Percentiles rank a stretch among this genome's conserved stretches.
Evolutionary conservation across 2,113 vertebrate genomes (phyloP).

Genomic region (Apus apus): DNA sequence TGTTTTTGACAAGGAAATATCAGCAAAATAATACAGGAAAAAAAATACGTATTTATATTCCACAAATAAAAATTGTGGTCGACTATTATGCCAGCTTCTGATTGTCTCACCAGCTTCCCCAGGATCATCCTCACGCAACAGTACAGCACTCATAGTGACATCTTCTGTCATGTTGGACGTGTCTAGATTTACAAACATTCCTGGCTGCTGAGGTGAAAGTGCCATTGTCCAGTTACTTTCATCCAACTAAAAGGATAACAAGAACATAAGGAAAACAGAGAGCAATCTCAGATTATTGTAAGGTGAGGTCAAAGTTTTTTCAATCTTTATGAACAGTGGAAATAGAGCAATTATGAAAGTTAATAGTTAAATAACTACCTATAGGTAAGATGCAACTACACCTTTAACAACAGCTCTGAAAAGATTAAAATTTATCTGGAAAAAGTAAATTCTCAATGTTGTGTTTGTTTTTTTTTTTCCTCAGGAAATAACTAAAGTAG

Average conservation of each 20-base stretch:
- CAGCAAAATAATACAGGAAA: background rate
- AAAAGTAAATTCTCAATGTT: background rate
- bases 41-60: background rate
- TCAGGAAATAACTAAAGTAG: background rate
- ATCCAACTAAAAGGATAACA: constrained; percentile 75
- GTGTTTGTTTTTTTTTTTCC: too few relatives aligned
- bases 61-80: background rate
- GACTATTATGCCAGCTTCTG: background rate
- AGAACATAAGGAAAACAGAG: background rate
- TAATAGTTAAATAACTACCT: background rate
- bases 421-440: background rate
- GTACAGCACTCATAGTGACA: constrained; percentile 84
- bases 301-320: background rate
- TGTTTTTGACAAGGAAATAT: background rate
- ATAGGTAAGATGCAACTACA: background rate
- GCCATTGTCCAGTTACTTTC: constrained; percentile 88
- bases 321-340: background rate
- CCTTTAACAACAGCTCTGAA: background rate
- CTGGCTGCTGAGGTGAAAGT: constrained; percentile 78
- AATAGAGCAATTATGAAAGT: background rate
- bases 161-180: constrained; percentile 82
- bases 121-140: constrained; percentile 93
- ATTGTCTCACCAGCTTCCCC: constrained; percentile 87
- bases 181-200: constrained; percentile 75
- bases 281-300: background rate